Evolutionary conservation across 1,140 invertebrate species (phyloP).

Genomic region (Monochamus saltuarius): DNA sequence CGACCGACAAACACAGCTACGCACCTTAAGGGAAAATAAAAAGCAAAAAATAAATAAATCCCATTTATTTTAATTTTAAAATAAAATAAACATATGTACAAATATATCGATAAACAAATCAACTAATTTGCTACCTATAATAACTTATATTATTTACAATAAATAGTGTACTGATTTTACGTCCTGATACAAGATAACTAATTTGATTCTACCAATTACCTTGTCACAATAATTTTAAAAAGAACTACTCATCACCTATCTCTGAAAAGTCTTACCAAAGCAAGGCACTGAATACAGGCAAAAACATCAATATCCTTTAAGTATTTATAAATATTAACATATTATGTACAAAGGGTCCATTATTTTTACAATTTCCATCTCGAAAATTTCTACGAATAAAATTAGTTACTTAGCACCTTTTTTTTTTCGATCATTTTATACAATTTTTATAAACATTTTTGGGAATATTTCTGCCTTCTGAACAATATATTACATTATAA

Average conservation of each 20-base stretch:
- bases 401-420: constrained; percentile 1
- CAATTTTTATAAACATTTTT: constrained; percentile 8
- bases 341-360: no score
- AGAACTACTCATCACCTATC: no score
- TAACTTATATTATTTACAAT: constrained; percentile 20
- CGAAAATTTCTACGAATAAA: no score
- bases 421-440: constrained; percentile 6
- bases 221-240: constrained; percentile 2
- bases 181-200: constrained; percentile 3
- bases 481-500: constrained; percentile 1
- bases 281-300: constrained; percentile 6
- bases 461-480: no score
- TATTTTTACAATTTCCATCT: no score
- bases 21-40: constrained; percentile 26
- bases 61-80: constrained; percentile 51
- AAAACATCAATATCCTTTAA: neutral
- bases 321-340: no score
- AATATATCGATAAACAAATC: constrained; percentile 29
- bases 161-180: constrained; percentile 11
- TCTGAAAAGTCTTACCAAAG: neutral
- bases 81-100: constrained; percentile 50
- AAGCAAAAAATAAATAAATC: constrained; percentile 47
- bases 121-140: constrained; percentile 38
- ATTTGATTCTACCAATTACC: neutral
- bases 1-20: no score